Conservation (phyloP, 2,113 vertebrate species). For the Dasyurus viverrinus region DNA sequence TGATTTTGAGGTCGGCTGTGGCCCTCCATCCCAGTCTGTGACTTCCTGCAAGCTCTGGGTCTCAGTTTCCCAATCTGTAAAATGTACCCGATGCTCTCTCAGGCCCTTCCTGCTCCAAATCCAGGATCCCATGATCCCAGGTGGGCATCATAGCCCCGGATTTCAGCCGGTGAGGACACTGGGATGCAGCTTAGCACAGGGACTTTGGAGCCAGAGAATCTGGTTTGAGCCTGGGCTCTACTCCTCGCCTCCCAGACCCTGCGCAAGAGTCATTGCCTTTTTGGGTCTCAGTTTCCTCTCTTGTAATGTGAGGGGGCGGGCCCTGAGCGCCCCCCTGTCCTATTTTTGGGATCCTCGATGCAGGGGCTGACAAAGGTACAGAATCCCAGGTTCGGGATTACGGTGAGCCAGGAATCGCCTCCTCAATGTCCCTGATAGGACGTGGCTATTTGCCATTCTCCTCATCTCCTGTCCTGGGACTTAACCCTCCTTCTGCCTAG, state of each 20-base stretch:
- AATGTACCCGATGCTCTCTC: background rate
- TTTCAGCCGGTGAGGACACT: background rate
- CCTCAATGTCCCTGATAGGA: background rate
- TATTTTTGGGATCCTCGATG: background rate
- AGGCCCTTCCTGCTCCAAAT: background rate
- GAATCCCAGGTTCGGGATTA: no score
- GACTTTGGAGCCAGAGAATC: background rate
- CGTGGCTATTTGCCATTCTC: background rate
- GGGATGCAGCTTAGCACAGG: background rate
- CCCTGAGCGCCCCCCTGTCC: no score
- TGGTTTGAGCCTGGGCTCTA: background rate
- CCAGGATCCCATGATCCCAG: background rate
- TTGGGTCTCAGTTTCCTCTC: background rate
- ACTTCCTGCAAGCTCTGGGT: background rate
- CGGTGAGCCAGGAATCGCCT: background rate
- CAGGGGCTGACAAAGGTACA: background rate
- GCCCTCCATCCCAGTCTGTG: no score
- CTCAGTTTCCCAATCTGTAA: background rate
- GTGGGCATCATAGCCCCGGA: background rate
- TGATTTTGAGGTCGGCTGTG: no score
- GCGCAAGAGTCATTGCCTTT: background rate
- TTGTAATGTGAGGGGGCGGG: background rate
- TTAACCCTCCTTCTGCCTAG: background rate
- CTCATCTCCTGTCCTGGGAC: background rate
- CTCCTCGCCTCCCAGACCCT: background rate